Percentiles rank a stretch among this genome's conserved stretches.
Conservation (phyloP, 2,888 invertebrate genomes). For the Smittia sp. region DNA sequence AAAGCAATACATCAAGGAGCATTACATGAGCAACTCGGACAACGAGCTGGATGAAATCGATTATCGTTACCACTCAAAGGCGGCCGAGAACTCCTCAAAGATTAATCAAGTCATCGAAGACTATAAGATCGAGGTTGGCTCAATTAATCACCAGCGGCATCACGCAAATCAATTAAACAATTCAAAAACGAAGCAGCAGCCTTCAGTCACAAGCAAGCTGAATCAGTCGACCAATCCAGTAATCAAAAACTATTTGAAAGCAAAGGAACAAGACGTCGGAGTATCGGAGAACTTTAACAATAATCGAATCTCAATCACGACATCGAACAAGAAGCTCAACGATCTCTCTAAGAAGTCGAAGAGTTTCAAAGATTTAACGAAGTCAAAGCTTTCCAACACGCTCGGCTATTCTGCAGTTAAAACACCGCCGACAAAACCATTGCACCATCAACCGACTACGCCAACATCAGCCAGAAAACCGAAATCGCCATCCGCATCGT, state of each 20-base stretch:
- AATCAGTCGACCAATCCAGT: conserved; percentile 45
- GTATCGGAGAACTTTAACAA: neutral
- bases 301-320: neutral
- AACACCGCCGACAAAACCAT: conserved; percentile 35
- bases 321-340: conserved; percentile 22
- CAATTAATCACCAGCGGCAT: conserved; percentile 41
- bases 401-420: neutral
- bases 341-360: conserved; percentile 33
- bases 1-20: conserved; percentile 37
- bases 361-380: conserved; percentile 28
- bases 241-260: conserved; percentile 52
- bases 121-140: conserved; percentile 42
- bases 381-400: conserved; percentile 13
- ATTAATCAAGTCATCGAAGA: conserved; percentile 42
- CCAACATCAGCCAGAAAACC: conserved; percentile 14
- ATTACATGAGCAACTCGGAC: conserved; percentile 40
- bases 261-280: conserved; percentile 43
- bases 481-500: conserved; percentile 45
- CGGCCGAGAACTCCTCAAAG: neutral
- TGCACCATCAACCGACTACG: neutral
- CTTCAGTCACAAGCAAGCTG: conserved; percentile 19
- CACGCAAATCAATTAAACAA: conserved; percentile 29
- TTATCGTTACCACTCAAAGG: conserved; percentile 10
- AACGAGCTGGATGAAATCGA: conserved; percentile 37
- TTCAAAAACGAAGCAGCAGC: conserved; percentile 27